These are phyloP conservation scores for Chiloscyllium plagiosum DNA, from an alignment of 2,113 vertebrate species.

Conservation along the genomic window DNA sequence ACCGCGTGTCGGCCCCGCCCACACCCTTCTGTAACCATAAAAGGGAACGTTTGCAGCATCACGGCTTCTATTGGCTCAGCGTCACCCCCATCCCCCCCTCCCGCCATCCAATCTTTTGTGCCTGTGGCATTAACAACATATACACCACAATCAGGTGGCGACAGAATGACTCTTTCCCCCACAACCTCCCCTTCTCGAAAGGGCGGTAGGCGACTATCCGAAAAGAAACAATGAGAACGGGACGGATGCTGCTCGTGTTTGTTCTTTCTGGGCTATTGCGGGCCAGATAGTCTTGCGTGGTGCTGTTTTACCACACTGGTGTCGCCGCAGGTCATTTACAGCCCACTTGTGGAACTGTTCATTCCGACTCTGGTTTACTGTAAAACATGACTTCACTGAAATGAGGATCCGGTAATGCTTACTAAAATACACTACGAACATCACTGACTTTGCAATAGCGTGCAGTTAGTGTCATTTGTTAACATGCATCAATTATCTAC, in stretches of 20 bases:
- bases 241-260: background rate
- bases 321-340: background rate
- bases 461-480: background rate
- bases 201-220: background rate
- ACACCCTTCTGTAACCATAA: slow-evolving; percentile 26
- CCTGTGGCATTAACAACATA: background rate
- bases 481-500: background rate
- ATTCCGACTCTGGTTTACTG: background rate
- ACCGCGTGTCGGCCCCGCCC: background rate
- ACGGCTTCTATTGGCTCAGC: background rate
- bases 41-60: slow-evolving; percentile 31
- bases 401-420: background rate
- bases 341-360: background rate
- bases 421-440: background rate
- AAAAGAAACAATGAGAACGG: background rate
- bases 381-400: slow-evolving; percentile 25
- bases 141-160: too few species aligned
- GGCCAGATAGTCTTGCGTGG: background rate
- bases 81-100: background rate
- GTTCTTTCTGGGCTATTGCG: background rate
- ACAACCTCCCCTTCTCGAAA: too few species aligned
- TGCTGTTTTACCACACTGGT: background rate
- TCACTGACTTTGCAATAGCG: background rate
- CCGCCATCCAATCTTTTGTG: background rate
- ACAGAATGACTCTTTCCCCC: background rate